Evolutionary conservation across 2,797 vertebrate species (phyloP), one percentile per base, ranked within the genome.

Genomic region (Sebastolobus alascanus): DNA sequence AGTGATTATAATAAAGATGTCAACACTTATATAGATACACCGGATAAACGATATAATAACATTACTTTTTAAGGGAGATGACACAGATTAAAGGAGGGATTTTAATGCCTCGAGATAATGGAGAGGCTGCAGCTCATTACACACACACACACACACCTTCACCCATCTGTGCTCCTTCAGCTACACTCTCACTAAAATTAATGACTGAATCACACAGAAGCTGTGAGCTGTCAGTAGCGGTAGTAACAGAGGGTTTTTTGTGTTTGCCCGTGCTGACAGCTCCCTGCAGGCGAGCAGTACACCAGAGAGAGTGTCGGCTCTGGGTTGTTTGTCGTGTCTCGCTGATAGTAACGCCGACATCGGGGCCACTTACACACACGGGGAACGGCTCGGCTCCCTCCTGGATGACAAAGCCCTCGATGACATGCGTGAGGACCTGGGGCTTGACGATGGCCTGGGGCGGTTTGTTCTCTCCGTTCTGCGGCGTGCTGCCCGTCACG

Each of bases 391-490:
- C 98, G 0, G 97, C 97, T 87, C 97, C 98, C 94, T 99, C 98
- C 94, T 99, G 98, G 96, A 99, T 99, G 93, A 99, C 98, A 87
- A 99, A 99, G 90, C 98, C 98, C 92, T 99, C 98, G 80, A 99
- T 99, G 94, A 99, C 97, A 91, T 99, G 98, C 12, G 98, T 99
- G 91, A 99, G 97, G 94, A 99, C 98, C 89, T 99, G 98, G 80
- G 98, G 97, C 94, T 98, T 99, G 90, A 99, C 98, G 84, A 99
- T 97, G 92, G 98, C 98, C 95, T 99, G 98, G 54, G 98, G 98
- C 14, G 96, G 98, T 93, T 97, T 99, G 96, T 95, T 98, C 95
- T 99, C 98, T 82, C 97, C 97, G 83, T 98, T 98, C 83, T 97
- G 98, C 50, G 97, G 96, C 77, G 96, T 87, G 85, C 95, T 96